Evolutionary conservation across 2,888 invertebrate genomes (phyloP), one percentile per base, ranked within the genome.

Genomic region (Dicyrtomina minuta): DNA sequence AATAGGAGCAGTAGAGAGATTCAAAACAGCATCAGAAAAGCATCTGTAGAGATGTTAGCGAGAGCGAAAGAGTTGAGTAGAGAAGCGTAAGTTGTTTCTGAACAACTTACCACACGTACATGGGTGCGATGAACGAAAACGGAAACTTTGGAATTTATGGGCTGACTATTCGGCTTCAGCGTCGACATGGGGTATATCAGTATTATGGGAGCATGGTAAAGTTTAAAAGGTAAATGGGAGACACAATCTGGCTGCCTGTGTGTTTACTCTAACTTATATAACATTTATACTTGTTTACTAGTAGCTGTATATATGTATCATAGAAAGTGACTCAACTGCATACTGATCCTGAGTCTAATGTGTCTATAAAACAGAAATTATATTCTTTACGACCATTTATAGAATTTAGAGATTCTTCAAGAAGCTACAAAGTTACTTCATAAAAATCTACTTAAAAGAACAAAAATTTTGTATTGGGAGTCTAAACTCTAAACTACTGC

Each of bases 101-200:
- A 33, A 33, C 33, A 33, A 33, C 33, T 33, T 33, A 33, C 33
- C 33, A 33, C 33, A 33, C 33, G 33, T 33, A 33, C 33, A 33
- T 33, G 33, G 33, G 8, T 33, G 33, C 33, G 33, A 33, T 33
- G 33, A 33, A 33, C 33, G 33, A 33, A 33, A 33, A 8, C 8
- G 33, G 33, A 33, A 59, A 59, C 43, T 59, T 43, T 39, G 26
- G 59, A 59, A 59, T 59, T 59, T 59, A 59, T 41, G 59, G 59
- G 41, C 59, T 59, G 59, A 5, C 33, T 33, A 33, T 33, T 33
- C 33, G 33, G 8, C 33, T 5, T 33, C 4, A 33, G 33, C 33
- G 8, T 33, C 33, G 8, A 8, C 33, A n/a, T n/a, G n/a, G n/a
- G n/a, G n/a, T n/a, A n/a, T n/a, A n/a, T 33, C 33, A 33, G 33